A percentile compares a stretch with the other conserved stretches of the same genome.
Evolutionary conservation across 92 coral and sea anemone species (phyloP).

Genomic region (Umimayanthus chanpuru): DNA sequence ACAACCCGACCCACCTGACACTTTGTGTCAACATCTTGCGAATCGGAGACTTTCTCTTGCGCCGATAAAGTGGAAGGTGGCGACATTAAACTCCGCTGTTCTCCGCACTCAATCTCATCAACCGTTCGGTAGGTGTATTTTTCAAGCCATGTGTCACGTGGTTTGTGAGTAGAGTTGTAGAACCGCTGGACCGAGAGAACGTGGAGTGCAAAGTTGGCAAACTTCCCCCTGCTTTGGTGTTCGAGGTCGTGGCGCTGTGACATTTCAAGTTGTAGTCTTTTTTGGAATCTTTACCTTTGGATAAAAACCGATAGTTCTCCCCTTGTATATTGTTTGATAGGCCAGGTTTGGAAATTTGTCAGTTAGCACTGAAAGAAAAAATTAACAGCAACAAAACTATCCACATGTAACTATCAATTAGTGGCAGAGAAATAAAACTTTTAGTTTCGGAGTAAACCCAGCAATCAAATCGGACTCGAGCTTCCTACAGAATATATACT

Average conservation of each 20-base stretch:
- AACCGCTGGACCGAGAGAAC: slow-evolving; percentile 80
- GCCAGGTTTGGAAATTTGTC: neutral
- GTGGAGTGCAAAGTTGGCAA: slow-evolving; percentile 76
- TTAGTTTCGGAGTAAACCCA: too few relatives aligned
- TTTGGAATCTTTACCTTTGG: neutral
- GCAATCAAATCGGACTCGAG: neutral
- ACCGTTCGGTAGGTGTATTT: slow-evolving; percentile 67
- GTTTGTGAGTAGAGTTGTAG: slow-evolving; percentile 63
- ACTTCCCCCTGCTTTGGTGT: slow-evolving; percentile 38
- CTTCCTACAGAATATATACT: too few relatives aligned
- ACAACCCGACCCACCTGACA: neutral
- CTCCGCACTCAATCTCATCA: neutral
- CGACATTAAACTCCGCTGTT: neutral
- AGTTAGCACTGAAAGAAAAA: neutral
- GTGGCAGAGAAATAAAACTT: too few relatives aligned
- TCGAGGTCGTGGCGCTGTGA: neutral
- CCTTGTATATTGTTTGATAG: neutral
- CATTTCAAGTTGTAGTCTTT: neutral
- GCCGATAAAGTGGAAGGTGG: neutral
- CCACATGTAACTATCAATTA: too few relatives aligned
- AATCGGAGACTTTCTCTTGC: neutral
- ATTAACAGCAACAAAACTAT: neutral
- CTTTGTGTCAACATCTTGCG: neutral
- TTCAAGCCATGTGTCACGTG: slow-evolving; percentile 86
- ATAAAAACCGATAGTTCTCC: neutral